Evolutionary conservation across 2,797 vertebrate genomes (phyloP).

Genomic region (Microctenopoma lineatum): DNA sequence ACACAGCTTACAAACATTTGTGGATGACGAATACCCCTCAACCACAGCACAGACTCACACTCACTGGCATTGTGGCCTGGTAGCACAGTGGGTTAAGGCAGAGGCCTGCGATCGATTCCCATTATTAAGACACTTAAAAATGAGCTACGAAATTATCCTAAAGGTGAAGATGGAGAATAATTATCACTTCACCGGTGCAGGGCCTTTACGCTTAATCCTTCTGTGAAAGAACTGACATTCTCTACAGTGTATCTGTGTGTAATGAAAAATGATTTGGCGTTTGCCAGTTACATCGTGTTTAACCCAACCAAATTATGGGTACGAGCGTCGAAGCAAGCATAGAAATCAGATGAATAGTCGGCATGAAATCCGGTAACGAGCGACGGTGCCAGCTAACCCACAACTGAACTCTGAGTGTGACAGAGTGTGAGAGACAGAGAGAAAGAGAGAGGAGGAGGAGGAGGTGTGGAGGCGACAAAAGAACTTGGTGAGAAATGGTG

Average conservation of each 20-base stretch:
- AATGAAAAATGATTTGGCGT: not conserved
- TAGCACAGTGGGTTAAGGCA: no score
- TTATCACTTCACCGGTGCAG: not conserved
- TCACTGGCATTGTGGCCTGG: conserved; percentile 11
- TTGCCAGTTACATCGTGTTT: conserved; percentile 22
- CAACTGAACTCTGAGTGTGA: conserved; percentile 64
- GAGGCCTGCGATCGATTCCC: no score
- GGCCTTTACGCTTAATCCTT: not conserved
- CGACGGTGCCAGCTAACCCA: conserved; percentile 64
- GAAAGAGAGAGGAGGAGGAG: conserved; percentile 15
- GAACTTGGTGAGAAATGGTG: conserved; percentile 63
- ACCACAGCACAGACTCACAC: conserved; percentile 16
- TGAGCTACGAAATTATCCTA: conserved; percentile 28
- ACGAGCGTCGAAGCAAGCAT: conserved; percentile 29
- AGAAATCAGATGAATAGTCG: conserved; percentile 34
- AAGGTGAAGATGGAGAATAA: conserved; percentile 20
- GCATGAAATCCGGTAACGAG: conserved; percentile 56
- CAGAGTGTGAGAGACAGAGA: conserved; percentile 52
- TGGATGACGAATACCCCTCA: conserved; percentile 49
- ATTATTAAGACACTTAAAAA: conserved; percentile 25
- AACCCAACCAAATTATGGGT: conserved; percentile 22
- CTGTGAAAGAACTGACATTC: not conserved
- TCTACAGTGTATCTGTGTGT: not conserved
- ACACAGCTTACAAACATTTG: conserved; percentile 52
- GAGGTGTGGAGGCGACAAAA: conserved; percentile 56